A percentile compares a stretch with the other conserved stretches of the same genome.
Conservation (phyloP, 1,140 invertebrate species). For the Drosophila mojavensis region DNA sequence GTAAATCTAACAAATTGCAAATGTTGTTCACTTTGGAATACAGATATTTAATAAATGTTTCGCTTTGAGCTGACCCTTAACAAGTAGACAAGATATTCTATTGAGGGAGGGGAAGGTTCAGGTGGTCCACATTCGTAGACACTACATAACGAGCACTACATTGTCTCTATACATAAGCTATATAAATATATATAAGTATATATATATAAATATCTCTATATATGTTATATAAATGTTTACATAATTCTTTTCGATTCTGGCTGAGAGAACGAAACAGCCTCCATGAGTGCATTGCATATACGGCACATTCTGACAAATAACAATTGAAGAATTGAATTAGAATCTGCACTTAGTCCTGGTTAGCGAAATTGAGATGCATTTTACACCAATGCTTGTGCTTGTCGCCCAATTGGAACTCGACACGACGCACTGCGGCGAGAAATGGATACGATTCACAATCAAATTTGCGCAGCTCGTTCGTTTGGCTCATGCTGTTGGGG, state of each 20-base stretch:
- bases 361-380: conserved; percentile 73
- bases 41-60: conserved; percentile 22
- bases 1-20: conserved; percentile 12
- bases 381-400: conserved; percentile 76
- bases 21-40: conserved; percentile 13
- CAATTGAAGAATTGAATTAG: no score
- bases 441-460: conserved; percentile 67
- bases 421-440: conserved; percentile 62
- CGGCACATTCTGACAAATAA: conserved; percentile 18
- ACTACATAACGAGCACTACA: conserved; percentile 20
- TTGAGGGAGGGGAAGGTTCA: neutral
- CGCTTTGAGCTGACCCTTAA: conserved; percentile 35
- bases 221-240: neutral
- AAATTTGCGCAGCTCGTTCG: conserved; percentile 56
- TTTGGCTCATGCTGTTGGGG: conserved; percentile 30
- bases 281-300: conserved; percentile 31
- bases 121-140: conserved; percentile 16
- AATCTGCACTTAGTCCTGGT: conserved; percentile 26
- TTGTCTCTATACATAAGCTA: neutral
- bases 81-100: conserved; percentile 4
- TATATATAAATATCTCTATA: conserved; percentile 4
- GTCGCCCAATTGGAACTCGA: conserved; percentile 61
- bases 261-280: conserved; percentile 44
- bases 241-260: conserved; percentile 32
- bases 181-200: neutral